Conservation (phyloP, 2,888 invertebrate species). For the Ethmia dodecea region DNA sequence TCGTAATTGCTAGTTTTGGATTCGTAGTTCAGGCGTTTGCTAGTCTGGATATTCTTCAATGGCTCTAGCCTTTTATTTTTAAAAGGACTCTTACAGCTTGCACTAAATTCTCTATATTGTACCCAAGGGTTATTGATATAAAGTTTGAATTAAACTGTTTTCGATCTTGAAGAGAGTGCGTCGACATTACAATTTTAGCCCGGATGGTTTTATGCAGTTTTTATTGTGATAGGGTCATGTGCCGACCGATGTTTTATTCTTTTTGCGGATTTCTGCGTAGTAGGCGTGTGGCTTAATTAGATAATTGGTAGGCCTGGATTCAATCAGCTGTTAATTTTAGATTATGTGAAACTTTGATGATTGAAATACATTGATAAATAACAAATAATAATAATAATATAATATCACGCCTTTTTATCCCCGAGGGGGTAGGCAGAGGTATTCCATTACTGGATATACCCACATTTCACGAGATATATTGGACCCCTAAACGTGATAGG, state of each 20-base stretch:
- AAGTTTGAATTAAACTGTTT: conserved; percentile 29
- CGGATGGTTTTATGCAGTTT: conserved; percentile 70
- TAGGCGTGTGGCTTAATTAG: conserved; percentile 28
- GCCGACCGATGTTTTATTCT: conserved; percentile 48
- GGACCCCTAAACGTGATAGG: no score
- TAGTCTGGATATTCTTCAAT: conserved; percentile 43
- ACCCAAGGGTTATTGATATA: conserved; percentile 4
- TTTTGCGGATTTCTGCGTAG: conserved; percentile 43
- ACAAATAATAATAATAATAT: no score
- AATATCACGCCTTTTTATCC: no score
- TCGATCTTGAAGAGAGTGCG: conserved; percentile 45
- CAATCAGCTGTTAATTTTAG: no score
- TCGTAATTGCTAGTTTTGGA: conserved; percentile 20
- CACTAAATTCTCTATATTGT: background rate
- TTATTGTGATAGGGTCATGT: conserved; percentile 73
- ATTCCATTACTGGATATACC: no score
- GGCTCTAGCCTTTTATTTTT: conserved; percentile 37
- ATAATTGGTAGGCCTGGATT: no score
- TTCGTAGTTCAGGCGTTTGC: conserved; percentile 33
- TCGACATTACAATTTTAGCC: conserved; percentile 72
- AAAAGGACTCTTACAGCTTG: conserved; percentile 32
- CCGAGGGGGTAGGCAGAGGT: no score
- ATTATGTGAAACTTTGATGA: no score
- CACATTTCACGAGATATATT: no score
- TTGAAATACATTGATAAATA: no score